Evolutionary conservation across 1,140 invertebrate species (phyloP), one percentile per base, ranked within the genome.

Genomic region (Drosophila biarmipes): DNA sequence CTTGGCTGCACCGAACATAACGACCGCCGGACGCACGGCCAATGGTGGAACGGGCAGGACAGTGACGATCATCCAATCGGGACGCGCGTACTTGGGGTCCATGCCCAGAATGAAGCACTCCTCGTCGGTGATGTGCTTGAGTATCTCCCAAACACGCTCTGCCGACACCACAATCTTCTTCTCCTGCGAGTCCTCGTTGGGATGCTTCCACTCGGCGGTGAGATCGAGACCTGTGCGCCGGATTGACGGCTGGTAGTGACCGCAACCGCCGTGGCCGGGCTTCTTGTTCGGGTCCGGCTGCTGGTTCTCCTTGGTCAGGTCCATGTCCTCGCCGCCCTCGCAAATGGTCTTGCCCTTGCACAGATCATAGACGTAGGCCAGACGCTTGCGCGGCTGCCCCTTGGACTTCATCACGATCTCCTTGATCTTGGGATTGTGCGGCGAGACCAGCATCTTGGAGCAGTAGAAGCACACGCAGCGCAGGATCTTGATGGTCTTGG

Each of bases 61-160:
- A 7, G 98, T 99, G 2, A 98, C 94, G 46, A 99, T 96, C 98
- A 99, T 99, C 98, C 99, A 99, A 94, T 99, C 99, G 12, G 99
- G 99, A 51, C 99, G 94, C 0, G 98, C 97, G 93, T 96, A 99
- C 92, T 97, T 97, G 0, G 97, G 97, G 91, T 99, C 97, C 97
- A 98, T 98, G 49, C 98, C 99, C 48, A 99, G 92, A 51, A 99
- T 96, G 67, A 97, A 96, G 72, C 97, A 98, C 89, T 99, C 99
- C 90, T 99, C 99, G 93, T 99, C 99, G 75, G 97, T 96, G 48
- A 99, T 99, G 78, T 98, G 96, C 92, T 98, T 99, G 12, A 99
- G 95, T 69, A 99, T 99, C 93, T 99, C 98, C 94, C 97, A 97
- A 0, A 98, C 98, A 72, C 98, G 93, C 92, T 99, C 99, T 0